Conservation (phyloP, 2,888 invertebrate species). For the Eutolmus rufibarbis region DNA sequence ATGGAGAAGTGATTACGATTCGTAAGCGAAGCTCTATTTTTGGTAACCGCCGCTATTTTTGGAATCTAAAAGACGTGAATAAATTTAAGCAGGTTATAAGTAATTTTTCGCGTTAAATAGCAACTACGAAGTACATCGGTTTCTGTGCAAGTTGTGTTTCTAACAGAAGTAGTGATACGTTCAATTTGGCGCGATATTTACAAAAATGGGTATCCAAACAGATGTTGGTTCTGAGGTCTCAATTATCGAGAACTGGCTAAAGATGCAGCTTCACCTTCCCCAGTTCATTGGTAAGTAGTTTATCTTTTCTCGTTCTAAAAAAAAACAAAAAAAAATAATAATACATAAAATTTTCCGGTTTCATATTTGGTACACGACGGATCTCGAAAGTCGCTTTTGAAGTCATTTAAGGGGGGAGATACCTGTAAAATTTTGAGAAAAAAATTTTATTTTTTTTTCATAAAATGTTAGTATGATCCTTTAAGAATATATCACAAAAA, state of each 20-base stretch:
- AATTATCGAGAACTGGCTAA: constrained; percentile 66
- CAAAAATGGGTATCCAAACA: constrained; percentile 18
- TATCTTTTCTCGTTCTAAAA: neutral
- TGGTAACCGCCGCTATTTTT: neutral
- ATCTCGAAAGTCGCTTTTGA: no score
- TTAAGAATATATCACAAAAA: no score
- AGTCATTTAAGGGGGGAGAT: no score
- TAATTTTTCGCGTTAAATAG: neutral
- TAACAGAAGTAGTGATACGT: neutral
- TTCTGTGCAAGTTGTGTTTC: neutral
- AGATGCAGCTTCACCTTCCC: constrained; percentile 72
- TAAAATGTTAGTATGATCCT: no score
- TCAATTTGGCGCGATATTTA: neutral
- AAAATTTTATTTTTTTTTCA: no score
- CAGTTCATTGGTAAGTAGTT: constrained; percentile 69
- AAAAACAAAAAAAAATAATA: no score
- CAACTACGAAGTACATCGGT: neutral
- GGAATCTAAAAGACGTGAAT: neutral
- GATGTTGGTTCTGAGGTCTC: neutral
- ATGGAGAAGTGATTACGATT: neutral
- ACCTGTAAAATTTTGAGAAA: no score
- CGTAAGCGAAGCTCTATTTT: neutral
- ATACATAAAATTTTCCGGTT: no score
- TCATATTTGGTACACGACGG: no score
- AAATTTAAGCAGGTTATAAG: neutral